Base-by-base conservation (phyloP, 2,888 invertebrate species). In the Pseudoips prasinana region DNA sequence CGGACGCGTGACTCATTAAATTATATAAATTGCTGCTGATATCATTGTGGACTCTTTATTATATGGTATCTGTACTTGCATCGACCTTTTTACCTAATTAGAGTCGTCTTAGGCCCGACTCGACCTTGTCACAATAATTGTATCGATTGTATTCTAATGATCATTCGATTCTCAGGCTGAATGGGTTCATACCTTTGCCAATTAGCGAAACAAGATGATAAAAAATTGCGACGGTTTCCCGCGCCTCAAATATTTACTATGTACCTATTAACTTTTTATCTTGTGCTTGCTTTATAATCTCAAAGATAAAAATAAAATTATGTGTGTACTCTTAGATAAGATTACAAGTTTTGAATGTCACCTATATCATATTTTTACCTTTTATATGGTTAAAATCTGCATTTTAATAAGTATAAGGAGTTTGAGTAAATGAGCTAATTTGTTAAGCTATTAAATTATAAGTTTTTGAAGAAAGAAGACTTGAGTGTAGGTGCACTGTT, bases 1-100 rank as follows among this genome's bases (percentile, higher is more conserved):
- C 71, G 70, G 67, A 64, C 63, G 74, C 60, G 68, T 85, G 87
- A 86, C 65, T 87, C 87, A 86, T 71, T 61, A 75, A 77, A 81
- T 75, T 74, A 75, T 72, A 70, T 80, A 82, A 81, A 80, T 83
- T 82, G 76, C 55, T 53, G 69, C 72, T 80, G 76, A 79, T 83
- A 84, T 80, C 78, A 81, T 78, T 74, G 64, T 62, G 46, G 25
- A 53, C 51, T 54, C 54, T 51, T 35, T 59, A 55, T 69, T 68
- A 64, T 60, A 63, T 64, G 47, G 55, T 69, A 63, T 61, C 58
- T 65, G 67, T 72, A 61, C 58, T 54, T 60, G 49, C 54, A 54
- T 42, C 62, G 69, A 66, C 67, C 73, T 74, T 76, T 53, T 76
- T 77, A 73, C 73, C 62, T 67, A 73, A 75, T 73, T 75, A 72